Evolutionary conservation across 35 echinoderm and acorn worm genomes (phyloP).

Genomic region (Ophioderma brevispina): DNA sequence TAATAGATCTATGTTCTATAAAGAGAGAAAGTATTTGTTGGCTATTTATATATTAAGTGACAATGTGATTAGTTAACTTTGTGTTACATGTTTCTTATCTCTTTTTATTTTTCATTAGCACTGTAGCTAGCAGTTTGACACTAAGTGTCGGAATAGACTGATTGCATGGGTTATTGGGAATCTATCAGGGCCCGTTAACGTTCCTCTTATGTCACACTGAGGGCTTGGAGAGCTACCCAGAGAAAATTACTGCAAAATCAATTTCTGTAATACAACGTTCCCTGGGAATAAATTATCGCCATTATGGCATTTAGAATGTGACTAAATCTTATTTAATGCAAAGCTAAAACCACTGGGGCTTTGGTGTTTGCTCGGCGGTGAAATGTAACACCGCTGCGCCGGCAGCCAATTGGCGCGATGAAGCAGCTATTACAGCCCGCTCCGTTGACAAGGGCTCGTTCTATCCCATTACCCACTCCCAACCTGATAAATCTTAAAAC

Average conservation of each 20-base stretch:
- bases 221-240: slow-evolving; percentile 7
- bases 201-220: background rate
- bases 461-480: background rate
- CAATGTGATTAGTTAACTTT: too few species aligned
- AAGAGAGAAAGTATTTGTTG: too few species aligned
- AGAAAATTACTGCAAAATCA: slow-evolving; percentile 14
- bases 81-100: background rate
- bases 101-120: background rate
- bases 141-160: background rate
- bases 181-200: slow-evolving; percentile 4
- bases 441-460: background rate
- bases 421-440: background rate
- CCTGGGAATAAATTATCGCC: slow-evolving; percentile 12
- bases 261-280: slow-evolving; percentile 6
- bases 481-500: slow-evolving; percentile 3
- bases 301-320: slow-evolving; percentile 14
- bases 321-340: slow-evolving; percentile 15
- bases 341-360: slow-evolving; percentile 9
- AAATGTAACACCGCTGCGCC: slow-evolving; percentile 2
- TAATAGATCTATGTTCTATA: too few species aligned
- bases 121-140: background rate
- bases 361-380: slow-evolving; percentile 4
- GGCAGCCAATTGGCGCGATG: background rate
- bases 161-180: background rate
- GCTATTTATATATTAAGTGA: too few species aligned